A percentile compares a stretch with the other conserved stretches of the same genome.
phyloP scores from a whole-genome alignment of 2,888 invertebrate genomes.

The Coenonympha glycerion region DNA sequence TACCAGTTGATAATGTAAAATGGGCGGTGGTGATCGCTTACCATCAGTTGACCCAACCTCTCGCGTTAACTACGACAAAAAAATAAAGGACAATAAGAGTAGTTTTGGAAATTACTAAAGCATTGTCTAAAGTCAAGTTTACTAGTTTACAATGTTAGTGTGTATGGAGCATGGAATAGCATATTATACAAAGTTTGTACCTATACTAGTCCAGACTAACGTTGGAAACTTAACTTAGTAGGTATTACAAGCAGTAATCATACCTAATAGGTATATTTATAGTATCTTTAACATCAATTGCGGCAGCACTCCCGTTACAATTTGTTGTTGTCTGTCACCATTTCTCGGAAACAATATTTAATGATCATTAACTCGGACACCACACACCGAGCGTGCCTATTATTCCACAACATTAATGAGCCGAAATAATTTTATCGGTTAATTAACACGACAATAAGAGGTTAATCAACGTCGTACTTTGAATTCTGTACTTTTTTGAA shows the following conservation, averaged over 20 bases:
- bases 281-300: neutral
- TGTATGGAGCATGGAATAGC: too few species aligned
- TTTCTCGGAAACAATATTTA: constrained; percentile 2
- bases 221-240: too few species aligned
- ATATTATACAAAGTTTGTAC: too few species aligned
- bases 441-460: constrained; percentile 14
- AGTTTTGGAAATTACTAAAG: too few species aligned
- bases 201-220: too few species aligned
- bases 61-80: too few species aligned
- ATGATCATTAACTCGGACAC: constrained; percentile 9
- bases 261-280: neutral
- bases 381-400: constrained; percentile 10
- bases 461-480: constrained; percentile 15
- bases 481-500: constrained; percentile 7
- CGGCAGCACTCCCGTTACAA: neutral
- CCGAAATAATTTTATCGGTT: constrained; percentile 18
- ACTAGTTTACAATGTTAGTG: too few species aligned
- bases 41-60: too few species aligned
- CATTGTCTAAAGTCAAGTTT: too few species aligned
- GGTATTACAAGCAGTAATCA: neutral
- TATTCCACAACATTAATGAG: constrained; percentile 12
- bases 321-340: neutral
- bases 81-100: too few species aligned
- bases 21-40: too few species aligned
- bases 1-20: too few species aligned